phyloP scores from a whole-genome alignment of 2,888 invertebrate species.

The Agrilus biguttatus region DNA sequence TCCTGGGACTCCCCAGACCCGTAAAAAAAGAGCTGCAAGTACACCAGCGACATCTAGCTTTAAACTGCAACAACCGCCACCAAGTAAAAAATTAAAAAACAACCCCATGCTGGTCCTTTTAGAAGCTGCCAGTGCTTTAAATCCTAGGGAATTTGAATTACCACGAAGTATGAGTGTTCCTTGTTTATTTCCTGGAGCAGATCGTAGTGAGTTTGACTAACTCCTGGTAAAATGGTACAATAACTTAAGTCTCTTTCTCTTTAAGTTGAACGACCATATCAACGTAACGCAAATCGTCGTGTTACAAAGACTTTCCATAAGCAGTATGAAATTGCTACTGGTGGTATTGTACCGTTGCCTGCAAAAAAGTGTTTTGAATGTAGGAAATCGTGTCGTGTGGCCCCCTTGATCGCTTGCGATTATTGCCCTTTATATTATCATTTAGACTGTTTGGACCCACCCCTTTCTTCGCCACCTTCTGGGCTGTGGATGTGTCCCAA shows the following conservation, averaged over 20 bases:
- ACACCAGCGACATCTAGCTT: conserved; percentile 12
- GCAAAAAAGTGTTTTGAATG: conserved; percentile 77
- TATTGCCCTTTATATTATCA: conserved; percentile 85
- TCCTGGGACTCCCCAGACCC: conserved; percentile 19
- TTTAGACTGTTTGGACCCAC: conserved; percentile 88
- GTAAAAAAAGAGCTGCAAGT: conserved; percentile 22
- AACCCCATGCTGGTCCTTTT: conserved; percentile 66
- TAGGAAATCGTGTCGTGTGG: conserved; percentile 66
- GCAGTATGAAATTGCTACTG: conserved; percentile 14
- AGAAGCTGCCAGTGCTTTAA: conserved; percentile 68
- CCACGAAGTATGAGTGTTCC: conserved; percentile 67
- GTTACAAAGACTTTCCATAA: conserved; percentile 9
- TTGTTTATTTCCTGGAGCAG: conserved; percentile 67
- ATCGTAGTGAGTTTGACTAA: conserved; percentile 43
- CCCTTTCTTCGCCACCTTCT: conserved; percentile 73
- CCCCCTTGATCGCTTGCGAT: conserved; percentile 82
- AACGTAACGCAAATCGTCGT: conserved; percentile 6
- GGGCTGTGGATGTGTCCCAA: conserved; percentile 97
- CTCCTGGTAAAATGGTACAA: background rate
- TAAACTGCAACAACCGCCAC: conserved; percentile 4
- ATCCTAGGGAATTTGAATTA: conserved; percentile 81
- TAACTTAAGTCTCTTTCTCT: conserved; percentile 3
- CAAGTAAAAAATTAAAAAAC: conserved; percentile 32
- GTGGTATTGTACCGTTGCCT: conserved; percentile 64
- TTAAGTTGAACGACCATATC: conserved; percentile 20